Conservation (phyloP, 1,140 invertebrate genomes). For the Muscidifurax raptorellus region DNA sequence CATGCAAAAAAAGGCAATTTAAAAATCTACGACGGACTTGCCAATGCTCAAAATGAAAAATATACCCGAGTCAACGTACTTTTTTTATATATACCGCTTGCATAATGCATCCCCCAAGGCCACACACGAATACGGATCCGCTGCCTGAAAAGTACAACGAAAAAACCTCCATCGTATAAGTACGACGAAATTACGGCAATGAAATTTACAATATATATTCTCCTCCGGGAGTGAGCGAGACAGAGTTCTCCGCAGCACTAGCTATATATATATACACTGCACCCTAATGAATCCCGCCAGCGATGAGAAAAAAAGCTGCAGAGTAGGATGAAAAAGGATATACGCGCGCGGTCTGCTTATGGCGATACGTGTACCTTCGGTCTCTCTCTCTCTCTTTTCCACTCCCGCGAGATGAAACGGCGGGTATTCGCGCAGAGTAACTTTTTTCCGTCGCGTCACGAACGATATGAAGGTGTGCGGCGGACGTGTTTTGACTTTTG, state of each 20-base stretch:
- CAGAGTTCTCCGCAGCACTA: background rate
- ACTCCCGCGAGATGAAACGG: background rate
- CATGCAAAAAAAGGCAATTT: too few species aligned
- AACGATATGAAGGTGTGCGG: background rate
- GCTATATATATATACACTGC: background rate
- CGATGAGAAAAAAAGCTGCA: background rate
- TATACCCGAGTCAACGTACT: background rate
- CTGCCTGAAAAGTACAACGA: background rate
- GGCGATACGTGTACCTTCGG: background rate
- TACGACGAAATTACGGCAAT: background rate
- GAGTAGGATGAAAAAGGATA: background rate
- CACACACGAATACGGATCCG: background rate
- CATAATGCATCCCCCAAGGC: background rate
- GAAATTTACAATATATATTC: background rate
- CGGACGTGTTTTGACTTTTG: background rate
- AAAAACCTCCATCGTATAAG: background rate
- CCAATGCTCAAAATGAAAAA: background rate
- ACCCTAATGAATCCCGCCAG: background rate
- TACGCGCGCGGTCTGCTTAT: background rate
- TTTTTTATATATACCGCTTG: background rate
- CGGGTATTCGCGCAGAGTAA: background rate
- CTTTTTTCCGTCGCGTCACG: background rate
- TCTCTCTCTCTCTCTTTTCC: background rate
- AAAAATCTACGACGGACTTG: too few species aligned
- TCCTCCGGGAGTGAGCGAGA: background rate